A percentile compares a stretch with the other conserved stretches of the same genome.
Conservation (phyloP, 2,888 invertebrate genomes). For the Bugulina stolonifera region DNA sequence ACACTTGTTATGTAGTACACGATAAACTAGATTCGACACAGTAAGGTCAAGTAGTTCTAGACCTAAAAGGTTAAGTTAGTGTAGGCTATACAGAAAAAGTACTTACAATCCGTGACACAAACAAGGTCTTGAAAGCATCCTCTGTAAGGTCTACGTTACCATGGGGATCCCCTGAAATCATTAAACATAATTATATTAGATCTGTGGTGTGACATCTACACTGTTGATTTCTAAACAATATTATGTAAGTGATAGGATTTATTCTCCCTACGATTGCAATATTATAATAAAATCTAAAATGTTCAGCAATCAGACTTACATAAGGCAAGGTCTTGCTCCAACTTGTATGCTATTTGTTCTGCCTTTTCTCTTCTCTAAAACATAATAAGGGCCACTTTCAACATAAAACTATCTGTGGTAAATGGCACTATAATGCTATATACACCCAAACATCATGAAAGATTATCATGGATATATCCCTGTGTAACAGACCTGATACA, state of each 20-base stretch:
- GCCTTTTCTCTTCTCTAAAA: conserved; percentile 75
- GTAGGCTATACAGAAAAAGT: neutral
- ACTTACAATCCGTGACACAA: conserved; percentile 89
- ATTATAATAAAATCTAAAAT: no score
- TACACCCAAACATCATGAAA: no score
- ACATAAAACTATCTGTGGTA: no score
- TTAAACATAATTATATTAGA: no score
- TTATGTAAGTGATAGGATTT: conserved; percentile 25
- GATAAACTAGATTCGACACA: neutral
- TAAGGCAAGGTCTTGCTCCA: conserved; percentile 73
- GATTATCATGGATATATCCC: no score
- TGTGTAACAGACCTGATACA: no score
- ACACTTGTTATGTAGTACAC: no score
- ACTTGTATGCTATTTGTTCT: conserved; percentile 92
- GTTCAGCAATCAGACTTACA: no score
- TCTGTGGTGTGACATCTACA: no score
- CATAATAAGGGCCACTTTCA: no score
- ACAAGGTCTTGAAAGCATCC: conserved; percentile 94
- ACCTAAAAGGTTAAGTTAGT: neutral
- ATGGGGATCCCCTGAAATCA: conserved; percentile 74
- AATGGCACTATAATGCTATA: no score
- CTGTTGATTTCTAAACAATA: no score
- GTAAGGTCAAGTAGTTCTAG: neutral
- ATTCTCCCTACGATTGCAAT: neutral
- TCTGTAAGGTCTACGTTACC: conserved; percentile 70